phyloP scores from a whole-genome alignment of 2,888 invertebrate genomes.

The Caenorhabditis becei region DNA sequence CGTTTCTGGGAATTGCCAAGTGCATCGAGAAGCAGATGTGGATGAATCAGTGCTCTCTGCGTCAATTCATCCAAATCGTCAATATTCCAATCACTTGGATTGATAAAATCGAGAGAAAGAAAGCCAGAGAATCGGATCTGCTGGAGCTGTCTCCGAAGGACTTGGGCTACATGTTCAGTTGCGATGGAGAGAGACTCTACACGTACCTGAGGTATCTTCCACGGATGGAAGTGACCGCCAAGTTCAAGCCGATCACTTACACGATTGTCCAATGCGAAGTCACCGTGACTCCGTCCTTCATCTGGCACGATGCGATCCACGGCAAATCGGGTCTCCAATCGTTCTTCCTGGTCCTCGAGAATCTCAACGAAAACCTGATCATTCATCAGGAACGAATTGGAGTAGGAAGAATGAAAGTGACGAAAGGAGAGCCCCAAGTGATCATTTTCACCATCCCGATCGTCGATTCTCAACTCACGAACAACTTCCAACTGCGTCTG shows the following conservation, averaged over 20 bases:
- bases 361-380: slow-evolving; percentile 93
- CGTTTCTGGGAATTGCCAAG: slow-evolving; percentile 91
- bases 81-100: slow-evolving; percentile 87
- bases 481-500: slow-evolving; percentile 88
- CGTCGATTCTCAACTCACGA: slow-evolving; percentile 89
- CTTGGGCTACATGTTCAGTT: slow-evolving; percentile 85
- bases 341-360: slow-evolving; percentile 99
- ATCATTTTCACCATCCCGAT: slow-evolving; percentile 96
- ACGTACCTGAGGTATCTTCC: slow-evolving; percentile 92
- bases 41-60: slow-evolving; percentile 89
- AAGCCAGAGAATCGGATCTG: slow-evolving; percentile 86
- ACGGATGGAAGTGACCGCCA: slow-evolving; percentile 88
- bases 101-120: slow-evolving; percentile 89
- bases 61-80: slow-evolving; percentile 40
- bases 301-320: slow-evolving; percentile 85
- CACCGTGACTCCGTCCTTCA: slow-evolving; percentile 85
- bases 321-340: slow-evolving; percentile 89
- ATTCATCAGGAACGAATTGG: slow-evolving; percentile 96
- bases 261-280: slow-evolving; percentile 82
- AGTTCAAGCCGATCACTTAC: slow-evolving; percentile 93
- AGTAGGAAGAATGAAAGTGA: slow-evolving; percentile 89
- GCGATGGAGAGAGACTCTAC: slow-evolving; percentile 83
- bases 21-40: slow-evolving; percentile 95
- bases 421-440: slow-evolving; percentile 88
- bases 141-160: slow-evolving; percentile 92